Percentiles rank a stretch among this genome's conserved stretches.
These are phyloP conservation scores for Acronicta aceris DNA, from an alignment of 2,888 invertebrate species.

Conservation along the genomic window DNA sequence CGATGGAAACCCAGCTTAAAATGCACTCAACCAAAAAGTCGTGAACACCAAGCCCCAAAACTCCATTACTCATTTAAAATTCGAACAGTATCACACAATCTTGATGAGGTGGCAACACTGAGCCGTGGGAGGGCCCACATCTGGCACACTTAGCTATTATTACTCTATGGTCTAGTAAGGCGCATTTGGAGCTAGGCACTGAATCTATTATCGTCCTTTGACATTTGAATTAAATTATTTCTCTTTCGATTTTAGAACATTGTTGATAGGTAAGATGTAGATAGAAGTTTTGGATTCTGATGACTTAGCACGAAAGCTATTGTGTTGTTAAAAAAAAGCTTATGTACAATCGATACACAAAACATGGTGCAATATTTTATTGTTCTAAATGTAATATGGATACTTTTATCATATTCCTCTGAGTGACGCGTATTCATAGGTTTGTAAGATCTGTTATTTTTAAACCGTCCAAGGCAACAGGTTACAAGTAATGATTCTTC, in stretches of 20 bases:
- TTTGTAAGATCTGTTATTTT: no score
- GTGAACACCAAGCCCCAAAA: slow-evolving; percentile 27
- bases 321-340: no score
- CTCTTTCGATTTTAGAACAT: slow-evolving; percentile 2
- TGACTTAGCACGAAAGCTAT: no score
- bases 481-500: no score
- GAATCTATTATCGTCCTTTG: slow-evolving; percentile 31
- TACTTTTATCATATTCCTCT: no score
- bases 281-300: background rate
- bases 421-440: no score
- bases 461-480: no score
- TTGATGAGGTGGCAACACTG: slow-evolving; percentile 53
- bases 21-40: slow-evolving; percentile 16
- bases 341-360: no score
- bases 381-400: no score
- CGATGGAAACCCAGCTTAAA: background rate
- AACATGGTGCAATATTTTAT: no score
- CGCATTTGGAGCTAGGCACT: slow-evolving; percentile 42
- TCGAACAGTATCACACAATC: slow-evolving; percentile 43
- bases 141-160: slow-evolving; percentile 59
- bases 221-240: slow-evolving; percentile 11
- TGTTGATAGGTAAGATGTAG: no score
- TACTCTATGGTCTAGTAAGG: slow-evolving; percentile 47
- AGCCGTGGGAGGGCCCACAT: slow-evolving; percentile 70
- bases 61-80: slow-evolving; percentile 46